Evolutionary conservation across 2,888 invertebrate genomes (phyloP).

Genomic region (Acronicta leporina): DNA sequence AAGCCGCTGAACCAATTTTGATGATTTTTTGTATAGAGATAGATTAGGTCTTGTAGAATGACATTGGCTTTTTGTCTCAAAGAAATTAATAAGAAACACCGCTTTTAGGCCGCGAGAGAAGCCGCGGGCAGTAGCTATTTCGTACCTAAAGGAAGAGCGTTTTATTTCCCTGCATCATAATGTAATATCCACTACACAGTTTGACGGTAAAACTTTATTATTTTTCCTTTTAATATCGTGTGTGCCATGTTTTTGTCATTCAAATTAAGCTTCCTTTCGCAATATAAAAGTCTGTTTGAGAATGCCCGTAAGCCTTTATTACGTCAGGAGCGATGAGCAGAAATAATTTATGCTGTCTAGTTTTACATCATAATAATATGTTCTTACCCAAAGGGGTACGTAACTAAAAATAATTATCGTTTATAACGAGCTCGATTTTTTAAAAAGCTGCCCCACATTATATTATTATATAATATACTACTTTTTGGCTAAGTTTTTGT

Average conservation of each 20-base stretch:
- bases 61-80: too few species aligned
- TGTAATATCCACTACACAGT: slow-evolving; percentile 1
- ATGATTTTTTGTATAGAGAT: not conserved
- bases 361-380: not conserved
- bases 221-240: slow-evolving; percentile 30
- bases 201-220: slow-evolving; percentile 14
- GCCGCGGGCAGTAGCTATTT: not conserved
- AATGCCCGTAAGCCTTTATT: slow-evolving; percentile 47
- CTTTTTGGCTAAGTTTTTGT: too few species aligned
- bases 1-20: slow-evolving; percentile 24
- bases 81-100: too few species aligned
- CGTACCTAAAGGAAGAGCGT: not conserved
- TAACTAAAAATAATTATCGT: too few species aligned
- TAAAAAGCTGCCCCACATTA: too few species aligned
- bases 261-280: slow-evolving; percentile 54
- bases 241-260: slow-evolving; percentile 50
- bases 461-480: too few species aligned
- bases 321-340: slow-evolving; percentile 39
- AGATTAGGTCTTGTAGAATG: too few species aligned
- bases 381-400: too few species aligned
- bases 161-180: not conserved
- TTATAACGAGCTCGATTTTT: too few species aligned
- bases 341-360: slow-evolving; percentile 46
- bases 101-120: too few species aligned
- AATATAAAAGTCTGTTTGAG: slow-evolving; percentile 42